phyloP scores from a whole-genome alignment of 1,140 invertebrate species.

The Lordiphosa stackelbergi region DNA sequence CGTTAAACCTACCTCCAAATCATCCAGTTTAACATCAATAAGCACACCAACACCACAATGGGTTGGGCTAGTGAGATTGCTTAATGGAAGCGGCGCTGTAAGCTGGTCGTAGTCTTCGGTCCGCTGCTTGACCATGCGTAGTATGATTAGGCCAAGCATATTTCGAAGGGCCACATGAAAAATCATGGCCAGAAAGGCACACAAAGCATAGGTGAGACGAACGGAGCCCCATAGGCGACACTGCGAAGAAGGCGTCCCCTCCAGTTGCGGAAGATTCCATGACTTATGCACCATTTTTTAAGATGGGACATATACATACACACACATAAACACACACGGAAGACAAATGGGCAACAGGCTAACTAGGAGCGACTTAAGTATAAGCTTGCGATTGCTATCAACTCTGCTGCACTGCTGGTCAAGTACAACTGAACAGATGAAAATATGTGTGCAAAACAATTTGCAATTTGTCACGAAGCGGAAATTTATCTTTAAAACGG shows the following conservation, averaged over 20 bases:
- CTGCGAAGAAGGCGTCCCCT: neutral
- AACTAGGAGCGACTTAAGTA: slow-evolving; percentile 9
- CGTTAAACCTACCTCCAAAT: slow-evolving; percentile 16
- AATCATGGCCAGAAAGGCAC: slow-evolving; percentile 53
- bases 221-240: slow-evolving; percentile 47
- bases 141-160: slow-evolving; percentile 59
- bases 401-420: slow-evolving; percentile 16
- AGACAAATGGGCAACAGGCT: slow-evolving; percentile 5
- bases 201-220: slow-evolving; percentile 57
- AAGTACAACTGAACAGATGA: slow-evolving; percentile 19
- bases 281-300: slow-evolving; percentile 40
- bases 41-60: slow-evolving; percentile 4
- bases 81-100: neutral
- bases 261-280: slow-evolving; percentile 45
- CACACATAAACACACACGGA: slow-evolving; percentile 9
- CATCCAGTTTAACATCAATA: neutral
- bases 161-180: slow-evolving; percentile 58
- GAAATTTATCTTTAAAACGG: slow-evolving; percentile 52
- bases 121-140: slow-evolving; percentile 58
- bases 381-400: slow-evolving; percentile 13
- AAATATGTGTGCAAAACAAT: slow-evolving; percentile 37
- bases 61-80: slow-evolving; percentile 10
- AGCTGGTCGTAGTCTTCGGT: slow-evolving; percentile 17
- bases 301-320: too few species aligned
- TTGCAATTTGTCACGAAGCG: slow-evolving; percentile 57